These are phyloP conservation scores for Gopherus evgoodei DNA, from an alignment of 2,113 vertebrate species.

Conservation along the genomic window DNA sequence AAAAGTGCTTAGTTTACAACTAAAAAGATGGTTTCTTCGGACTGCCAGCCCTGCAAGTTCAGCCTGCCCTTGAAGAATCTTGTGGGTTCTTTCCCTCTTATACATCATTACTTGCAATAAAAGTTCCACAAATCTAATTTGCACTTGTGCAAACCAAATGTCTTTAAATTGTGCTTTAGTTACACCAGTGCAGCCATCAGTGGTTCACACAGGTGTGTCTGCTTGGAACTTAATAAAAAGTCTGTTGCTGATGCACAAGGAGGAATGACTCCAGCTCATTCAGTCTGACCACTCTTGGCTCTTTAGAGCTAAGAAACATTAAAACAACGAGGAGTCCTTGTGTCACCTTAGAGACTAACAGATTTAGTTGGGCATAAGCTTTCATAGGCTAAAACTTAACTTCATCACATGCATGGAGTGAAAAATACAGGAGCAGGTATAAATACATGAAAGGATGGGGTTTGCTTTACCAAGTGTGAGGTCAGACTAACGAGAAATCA, in stretches of 20 bases:
- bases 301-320: background rate
- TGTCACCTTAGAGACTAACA: no score
- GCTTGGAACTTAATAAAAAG: rapidly evolving
- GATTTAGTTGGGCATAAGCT: no score
- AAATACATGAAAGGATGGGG: no score
- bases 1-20: background rate
- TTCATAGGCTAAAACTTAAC: no score
- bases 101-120: background rate
- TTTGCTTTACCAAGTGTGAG: no score
- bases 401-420: no score
- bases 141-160: conserved; percentile 51
- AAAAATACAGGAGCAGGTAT: no score
- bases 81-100: background rate
- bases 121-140: conserved; percentile 54
- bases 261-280: background rate
- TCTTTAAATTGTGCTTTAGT: conserved; percentile 32
- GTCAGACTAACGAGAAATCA: no score
- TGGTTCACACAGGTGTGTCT: background rate
- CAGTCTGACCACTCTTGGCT: background rate
- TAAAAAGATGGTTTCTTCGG: background rate
- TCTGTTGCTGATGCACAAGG: rapidly evolving
- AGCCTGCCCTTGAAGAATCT: conserved; percentile 12
- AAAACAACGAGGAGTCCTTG: no score
- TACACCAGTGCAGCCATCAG: rapidly evolving
- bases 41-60: background rate